These are phyloP conservation scores for Pelobates cultripes DNA, from an alignment of 2,797 vertebrate species.

Conservation along the genomic window DNA sequence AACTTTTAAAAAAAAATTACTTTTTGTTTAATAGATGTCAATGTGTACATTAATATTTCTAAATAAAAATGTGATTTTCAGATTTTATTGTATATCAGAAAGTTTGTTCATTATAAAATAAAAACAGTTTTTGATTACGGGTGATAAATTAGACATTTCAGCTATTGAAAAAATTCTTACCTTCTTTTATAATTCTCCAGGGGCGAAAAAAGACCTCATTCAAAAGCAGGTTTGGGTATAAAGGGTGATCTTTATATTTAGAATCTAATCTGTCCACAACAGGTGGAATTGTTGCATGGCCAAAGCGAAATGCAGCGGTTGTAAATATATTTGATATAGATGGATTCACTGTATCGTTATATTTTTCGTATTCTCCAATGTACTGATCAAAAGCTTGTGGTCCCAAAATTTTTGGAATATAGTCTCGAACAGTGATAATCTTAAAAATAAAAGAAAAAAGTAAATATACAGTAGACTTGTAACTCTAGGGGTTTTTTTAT, in stretches of 20 bases:
- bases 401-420: conserved; percentile 90
- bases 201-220: conserved; percentile 88
- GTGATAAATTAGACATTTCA: too few species aligned
- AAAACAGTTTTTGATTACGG: too few species aligned
- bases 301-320: conserved; percentile 95
- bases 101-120: too few species aligned
- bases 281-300: conserved; percentile 83
- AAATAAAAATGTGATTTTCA: too few species aligned
- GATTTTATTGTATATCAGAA: too few species aligned
- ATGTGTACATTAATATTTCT: too few species aligned
- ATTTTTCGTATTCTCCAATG: conserved; percentile 82
- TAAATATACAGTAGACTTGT: not conserved
- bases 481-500: too few species aligned
- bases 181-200: conserved; percentile 91
- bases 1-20: too few species aligned
- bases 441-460: conserved; percentile 61
- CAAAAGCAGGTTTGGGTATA: conserved; percentile 76
- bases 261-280: conserved; percentile 77
- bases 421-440: conserved; percentile 92
- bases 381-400: conserved; percentile 74
- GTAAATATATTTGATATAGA: conserved; percentile 89
- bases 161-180: conserved; percentile 64
- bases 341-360: conserved; percentile 79
- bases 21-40: too few species aligned
- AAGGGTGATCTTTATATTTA: conserved; percentile 78